Base-by-base conservation (phyloP, 1,140 invertebrate species). In the Chironomus striatipennis region DNA sequence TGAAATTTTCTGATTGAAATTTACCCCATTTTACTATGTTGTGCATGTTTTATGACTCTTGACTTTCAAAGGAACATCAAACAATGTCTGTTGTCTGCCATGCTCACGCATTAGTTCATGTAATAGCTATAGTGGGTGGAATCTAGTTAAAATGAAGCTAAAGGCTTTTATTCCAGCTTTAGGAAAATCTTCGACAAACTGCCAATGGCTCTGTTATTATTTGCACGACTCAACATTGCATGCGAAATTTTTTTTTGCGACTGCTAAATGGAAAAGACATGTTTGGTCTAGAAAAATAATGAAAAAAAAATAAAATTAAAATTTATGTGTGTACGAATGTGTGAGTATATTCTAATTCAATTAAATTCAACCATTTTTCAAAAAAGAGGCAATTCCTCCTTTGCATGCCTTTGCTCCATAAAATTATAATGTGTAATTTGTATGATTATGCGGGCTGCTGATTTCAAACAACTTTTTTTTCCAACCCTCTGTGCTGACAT, bases 371-470 rank as follows among this genome's bases (percentile, higher is more conserved):
- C 47, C 5, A 12, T 57, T n/a, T 57, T n/a, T 57, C 47, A 15
- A 57, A 34, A 34, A 5, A 57, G 9, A 7, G n/a, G n/a, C 64
- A 18, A 70, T 10, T 70, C 5, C 17, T 20, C 20, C 9, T 8
- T 20, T 70, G 65, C 20, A 70, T 70, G 65, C 65, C 4, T 70
- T 21, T 18, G 65, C 9, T 21, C 17, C 20, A 21, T 20, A 70
- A 70, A 70, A 70, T 18, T 70, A 34, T 20, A 70, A 70, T 70
- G 65, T 70, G 65, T 70, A 70, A 70, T 70, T 70, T 70, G 65
- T 70, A 70, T 70, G 65, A 70, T 70, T 18, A 70, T 70, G 47
- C 47, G 47, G 47, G 47, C 47, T 57, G 47, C n/a, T 57, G 47
- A 57, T 57, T 34, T n/a, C 47, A 57, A 12, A n/a, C 47, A 57